These are phyloP conservation scores for Eumacrocentrus americanus DNA, from an alignment of 2,888 invertebrate species.

Conservation along the genomic window DNA sequence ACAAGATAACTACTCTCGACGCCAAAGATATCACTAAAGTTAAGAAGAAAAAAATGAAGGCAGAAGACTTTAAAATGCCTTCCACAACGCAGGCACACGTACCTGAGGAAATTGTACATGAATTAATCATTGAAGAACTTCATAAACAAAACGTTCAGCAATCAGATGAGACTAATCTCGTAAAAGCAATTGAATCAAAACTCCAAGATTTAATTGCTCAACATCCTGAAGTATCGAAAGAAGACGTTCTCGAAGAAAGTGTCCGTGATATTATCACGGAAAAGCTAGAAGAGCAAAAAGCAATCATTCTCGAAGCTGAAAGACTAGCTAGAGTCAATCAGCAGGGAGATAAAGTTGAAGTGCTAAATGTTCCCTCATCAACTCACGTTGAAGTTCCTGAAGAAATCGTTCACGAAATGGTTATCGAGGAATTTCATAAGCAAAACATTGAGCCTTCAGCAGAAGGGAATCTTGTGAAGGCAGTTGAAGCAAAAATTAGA, in stretches of 20 bases:
- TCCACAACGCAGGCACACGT: conserved; percentile 1
- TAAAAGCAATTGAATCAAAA: conserved; percentile 1
- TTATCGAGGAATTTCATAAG: conserved; percentile 8
- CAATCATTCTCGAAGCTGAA: not conserved
- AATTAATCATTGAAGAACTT: conserved; percentile 18
- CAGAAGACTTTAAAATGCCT: conserved; percentile 3
- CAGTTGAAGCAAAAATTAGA: conserved; percentile 2
- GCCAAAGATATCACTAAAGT: not conserved
- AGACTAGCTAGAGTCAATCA: not conserved
- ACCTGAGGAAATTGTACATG: conserved; percentile 29
- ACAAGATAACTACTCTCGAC: not conserved
- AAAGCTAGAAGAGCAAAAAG: conserved; percentile 58
- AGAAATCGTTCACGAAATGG: conserved; percentile 32
- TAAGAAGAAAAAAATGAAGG: conserved; percentile 27
- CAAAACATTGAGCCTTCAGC: conserved; percentile 15
- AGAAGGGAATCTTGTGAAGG: conserved; percentile 3
- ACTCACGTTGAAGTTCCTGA: conserved; percentile 16
- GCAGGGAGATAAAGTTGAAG: conserved; percentile 18
- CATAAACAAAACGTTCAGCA: conserved; percentile 9
- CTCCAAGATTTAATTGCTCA: conserved; percentile 7
- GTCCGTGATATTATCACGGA: conserved; percentile 23
- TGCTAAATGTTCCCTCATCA: not conserved
- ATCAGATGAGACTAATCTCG: not conserved
- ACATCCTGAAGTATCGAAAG: conserved; percentile 7
- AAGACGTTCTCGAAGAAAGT: conserved; percentile 4